Conservation (phyloP, 2,113 vertebrate species). For the Bos indicus region DNA sequence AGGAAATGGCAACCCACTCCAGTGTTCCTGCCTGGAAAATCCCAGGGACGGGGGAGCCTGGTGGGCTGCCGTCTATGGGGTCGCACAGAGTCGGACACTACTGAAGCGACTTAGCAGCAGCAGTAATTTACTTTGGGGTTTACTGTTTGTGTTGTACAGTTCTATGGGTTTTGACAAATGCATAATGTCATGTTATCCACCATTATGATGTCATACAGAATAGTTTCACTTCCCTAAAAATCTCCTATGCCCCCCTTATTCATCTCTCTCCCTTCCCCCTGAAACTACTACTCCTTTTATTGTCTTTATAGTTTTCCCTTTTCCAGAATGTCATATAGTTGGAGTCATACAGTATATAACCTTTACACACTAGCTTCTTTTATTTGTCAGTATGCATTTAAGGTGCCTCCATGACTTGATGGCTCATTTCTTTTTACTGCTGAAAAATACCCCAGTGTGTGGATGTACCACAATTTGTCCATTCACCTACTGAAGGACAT, state of each 20-base stretch:
- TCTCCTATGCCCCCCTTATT: not conserved
- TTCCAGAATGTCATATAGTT: constrained; percentile 3
- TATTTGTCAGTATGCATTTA: not conserved
- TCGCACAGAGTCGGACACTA: too few relatives aligned
- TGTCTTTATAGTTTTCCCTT: not conserved
- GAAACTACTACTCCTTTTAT: not conserved
- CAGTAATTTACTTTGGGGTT: not conserved
- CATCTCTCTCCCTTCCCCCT: not conserved
- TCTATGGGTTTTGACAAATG: not conserved
- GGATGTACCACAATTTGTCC: not conserved
- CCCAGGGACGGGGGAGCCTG: too few relatives aligned
- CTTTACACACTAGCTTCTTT: not conserved
- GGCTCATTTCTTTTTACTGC: not conserved
- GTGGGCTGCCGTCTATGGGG: too few relatives aligned
- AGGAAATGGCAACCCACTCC: too few relatives aligned
- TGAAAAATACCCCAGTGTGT: not conserved
- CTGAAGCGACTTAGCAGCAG: too few relatives aligned
- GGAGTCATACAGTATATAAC: not conserved
- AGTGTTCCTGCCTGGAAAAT: too few relatives aligned
- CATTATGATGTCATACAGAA: not conserved
- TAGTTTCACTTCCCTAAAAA: not conserved
- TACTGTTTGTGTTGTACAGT: not conserved
- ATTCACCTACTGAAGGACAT: not conserved
- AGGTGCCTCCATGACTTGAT: not conserved
- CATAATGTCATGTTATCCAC: not conserved